Base-by-base conservation (phyloP, 2,888 invertebrate genomes). In the Drosophila helvetica region DNA sequence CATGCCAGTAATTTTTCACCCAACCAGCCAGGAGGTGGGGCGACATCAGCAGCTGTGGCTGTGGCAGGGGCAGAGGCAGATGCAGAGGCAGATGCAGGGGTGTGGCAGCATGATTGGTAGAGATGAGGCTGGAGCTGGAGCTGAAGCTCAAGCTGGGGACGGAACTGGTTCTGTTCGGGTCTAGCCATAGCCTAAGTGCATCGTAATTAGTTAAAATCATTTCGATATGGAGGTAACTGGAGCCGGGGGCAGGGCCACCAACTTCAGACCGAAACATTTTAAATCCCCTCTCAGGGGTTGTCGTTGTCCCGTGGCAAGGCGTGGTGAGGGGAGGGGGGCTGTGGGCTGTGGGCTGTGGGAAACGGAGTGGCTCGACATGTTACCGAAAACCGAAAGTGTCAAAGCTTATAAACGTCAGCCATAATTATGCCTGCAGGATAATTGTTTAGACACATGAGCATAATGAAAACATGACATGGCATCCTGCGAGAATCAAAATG, bases 391-490 rank as follows among this genome's bases (percentile, higher is more conserved):
- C 87, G 87, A 86, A 89, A 86, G 86, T 86, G 86, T 86, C 86
- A 89, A 86, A 82, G 88, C 89, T 89, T 89, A 86, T 86, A 86
- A 89, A 82, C 86, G 89, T 87, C 89, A 87, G 86, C 74, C 88
- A 86, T 88, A 86, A 86, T 86, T 86, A 86, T 84, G 89, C 83
- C 89, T 87, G 79, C 80, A 85, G 88, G 86, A 87, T 86, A 86
- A 86, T 86, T 86, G 86, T 87, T 86, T 86, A 89, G 86, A 89
- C 86, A 89, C 89, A 86, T 86, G 89, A 86, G 86, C 86, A 85
- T 87, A 86, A 86, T 86, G 86, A 86, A 87, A 86, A 86, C 86
- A 86, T 86, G 86, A 86, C 86, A 87, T 75, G 77, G 77, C 89
- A 89, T 89, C 88, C 89, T 80, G 76, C 61, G 88, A 89, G 86